These are phyloP conservation scores for Dasypolia templi DNA, from an alignment of 2,888 invertebrate species.

Conservation along the genomic window DNA sequence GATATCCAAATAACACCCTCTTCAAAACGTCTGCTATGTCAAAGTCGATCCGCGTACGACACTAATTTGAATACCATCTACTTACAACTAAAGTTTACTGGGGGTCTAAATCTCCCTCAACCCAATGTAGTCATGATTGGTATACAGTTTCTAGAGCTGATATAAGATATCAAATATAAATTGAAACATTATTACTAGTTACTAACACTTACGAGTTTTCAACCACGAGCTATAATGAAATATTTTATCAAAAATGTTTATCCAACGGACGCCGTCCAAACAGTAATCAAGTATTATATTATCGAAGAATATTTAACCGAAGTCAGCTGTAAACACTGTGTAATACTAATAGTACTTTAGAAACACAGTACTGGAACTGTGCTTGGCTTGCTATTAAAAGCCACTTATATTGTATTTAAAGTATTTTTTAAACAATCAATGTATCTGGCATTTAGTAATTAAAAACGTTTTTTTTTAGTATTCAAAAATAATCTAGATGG, in stretches of 20 bases:
- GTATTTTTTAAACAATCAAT: no score
- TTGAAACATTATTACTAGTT: not conserved
- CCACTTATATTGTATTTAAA: not conserved
- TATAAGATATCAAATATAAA: not conserved
- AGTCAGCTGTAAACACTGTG: no score
- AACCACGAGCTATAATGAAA: not conserved
- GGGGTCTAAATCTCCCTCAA: not conserved
- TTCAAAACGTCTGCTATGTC: constrained; percentile 76
- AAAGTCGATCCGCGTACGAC: constrained; percentile 70
- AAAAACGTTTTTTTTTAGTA: not conserved
- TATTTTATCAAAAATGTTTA: not conserved
- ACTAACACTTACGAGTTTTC: not conserved
- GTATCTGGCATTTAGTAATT: no score
- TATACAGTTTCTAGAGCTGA: not conserved
- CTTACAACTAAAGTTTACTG: constrained; percentile 18
- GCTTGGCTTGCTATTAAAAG: not conserved
- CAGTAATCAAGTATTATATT: not conserved
- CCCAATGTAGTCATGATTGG: not conserved
- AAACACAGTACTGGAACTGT: not conserved
- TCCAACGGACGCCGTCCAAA: not conserved
- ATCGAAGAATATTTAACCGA: not conserved
- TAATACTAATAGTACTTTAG: not conserved
- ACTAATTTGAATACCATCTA: constrained; percentile 75
- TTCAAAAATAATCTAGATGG: not conserved
- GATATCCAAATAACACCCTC: constrained; percentile 77